Conservation (phyloP, 2,888 invertebrate genomes). For the Catotricha subobsoleta region DNA sequence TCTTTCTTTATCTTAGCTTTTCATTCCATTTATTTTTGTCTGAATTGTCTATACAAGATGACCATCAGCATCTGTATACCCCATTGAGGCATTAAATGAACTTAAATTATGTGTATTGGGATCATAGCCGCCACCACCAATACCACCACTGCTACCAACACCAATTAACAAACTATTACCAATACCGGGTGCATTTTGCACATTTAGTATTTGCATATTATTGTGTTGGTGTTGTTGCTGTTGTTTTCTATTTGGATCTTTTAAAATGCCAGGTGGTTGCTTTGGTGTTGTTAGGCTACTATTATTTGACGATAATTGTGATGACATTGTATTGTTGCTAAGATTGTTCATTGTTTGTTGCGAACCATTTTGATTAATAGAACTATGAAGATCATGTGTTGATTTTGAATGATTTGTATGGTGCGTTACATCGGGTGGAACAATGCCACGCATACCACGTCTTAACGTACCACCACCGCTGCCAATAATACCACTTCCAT, state of each 20-base stretch:
- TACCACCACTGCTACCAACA: slow-evolving; percentile 12
- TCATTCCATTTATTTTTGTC: neutral
- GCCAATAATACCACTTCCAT: slow-evolving; percentile 12
- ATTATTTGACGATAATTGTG: slow-evolving; percentile 13
- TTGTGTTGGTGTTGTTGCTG: slow-evolving; percentile 33
- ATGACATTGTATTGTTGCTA: slow-evolving; percentile 14
- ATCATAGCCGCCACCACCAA: slow-evolving; percentile 21
- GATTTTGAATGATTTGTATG: slow-evolving; percentile 21
- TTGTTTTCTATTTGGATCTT: slow-evolving; percentile 40
- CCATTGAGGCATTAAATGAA: slow-evolving; percentile 27
- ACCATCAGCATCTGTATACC: slow-evolving; percentile 30
- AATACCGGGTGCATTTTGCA: slow-evolving; percentile 34
- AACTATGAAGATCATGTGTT: slow-evolving; percentile 19
- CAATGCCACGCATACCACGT: slow-evolving; percentile 20
- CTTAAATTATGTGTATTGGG: slow-evolving; percentile 24
- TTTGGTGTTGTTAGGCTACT: slow-evolving; percentile 23
- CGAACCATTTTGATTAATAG: slow-evolving; percentile 8
- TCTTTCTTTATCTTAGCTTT: too few species aligned
- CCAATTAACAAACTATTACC: slow-evolving; percentile 15
- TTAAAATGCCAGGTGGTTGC: slow-evolving; percentile 43
- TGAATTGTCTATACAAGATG: slow-evolving; percentile 24
- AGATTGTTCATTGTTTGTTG: slow-evolving; percentile 13
- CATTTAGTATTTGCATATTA: slow-evolving; percentile 38
- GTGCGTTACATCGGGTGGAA: slow-evolving; percentile 30
- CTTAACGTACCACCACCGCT: slow-evolving; percentile 16